Base-by-base conservation (phyloP, 2,797 vertebrate genomes). In the Anomalospiza imberbis region DNA sequence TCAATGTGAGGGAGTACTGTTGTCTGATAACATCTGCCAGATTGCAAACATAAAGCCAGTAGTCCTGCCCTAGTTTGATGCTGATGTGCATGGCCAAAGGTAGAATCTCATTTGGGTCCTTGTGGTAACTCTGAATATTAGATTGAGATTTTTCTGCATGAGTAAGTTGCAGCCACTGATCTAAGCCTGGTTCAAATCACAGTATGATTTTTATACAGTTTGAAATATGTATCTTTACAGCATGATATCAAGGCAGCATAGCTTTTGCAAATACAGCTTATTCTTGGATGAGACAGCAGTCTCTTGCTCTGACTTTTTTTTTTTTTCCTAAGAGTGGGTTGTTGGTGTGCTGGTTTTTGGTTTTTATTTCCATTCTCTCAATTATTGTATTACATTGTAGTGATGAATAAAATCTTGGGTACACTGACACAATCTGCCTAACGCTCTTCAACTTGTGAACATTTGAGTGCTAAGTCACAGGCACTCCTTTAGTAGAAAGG, bases 21-120 rank as follows among this genome's bases (percentile, higher is more conserved):
- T 78, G 15, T 77, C 45, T 89, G n/a, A 20, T 83, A 88, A 32
- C 0, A 1, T 66, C 70, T 89, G n/a, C 45, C 36, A 58, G 58
- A 51, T 22, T 58, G 24, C 0, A 0, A 62, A 36, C 8, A 4
- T 34, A 65, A 77, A 61, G 12, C 7, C 15, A 6, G 10, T 76
- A 71, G 28, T 47, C 15, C 32, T 88, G n/a, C 17, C 13, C 28
- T 44, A 12, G 10, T 88, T 72, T 90, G 48, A 68, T 38, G n/a
- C 25, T 76, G 66, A 66, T 55, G 32, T 34, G n/a, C 6, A 1
- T 42, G 13, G 53, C 36, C 32, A 25, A 48, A 63, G 44, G 28
- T 70, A 22, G 76, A 91, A 42, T 17, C 36, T 8, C 8, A 17
- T 2, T 42, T 38, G 13, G 4, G 21, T 78, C 20, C 19, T 77